A percentile compares a stretch with the other conserved stretches of the same genome.
Evolutionary conservation across 2,888 invertebrate species (phyloP).

Genomic region (Parnassius smintheus): DNA sequence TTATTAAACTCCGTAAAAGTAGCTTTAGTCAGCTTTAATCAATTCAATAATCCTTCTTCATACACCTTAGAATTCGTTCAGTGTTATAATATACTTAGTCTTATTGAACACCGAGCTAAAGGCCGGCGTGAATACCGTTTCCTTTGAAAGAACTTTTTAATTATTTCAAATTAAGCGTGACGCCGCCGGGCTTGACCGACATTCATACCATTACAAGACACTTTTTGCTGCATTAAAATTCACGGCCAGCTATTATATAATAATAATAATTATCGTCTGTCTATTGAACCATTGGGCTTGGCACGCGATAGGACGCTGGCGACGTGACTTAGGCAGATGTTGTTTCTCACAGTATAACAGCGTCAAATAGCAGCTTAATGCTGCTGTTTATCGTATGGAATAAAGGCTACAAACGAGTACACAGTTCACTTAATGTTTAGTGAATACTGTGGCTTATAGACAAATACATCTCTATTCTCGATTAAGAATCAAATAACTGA

Average conservation of each 20-base stretch:
- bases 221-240: slow-evolving; percentile 21
- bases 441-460: too few species aligned
- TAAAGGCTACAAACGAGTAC: too few species aligned
- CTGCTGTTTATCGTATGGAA: too few species aligned
- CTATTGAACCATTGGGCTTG: slow-evolving; percentile 5
- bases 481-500: too few species aligned
- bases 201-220: slow-evolving; percentile 16
- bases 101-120: neutral
- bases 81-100: too few species aligned
- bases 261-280: slow-evolving; percentile 13
- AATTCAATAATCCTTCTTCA: too few species aligned
- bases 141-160: slow-evolving; percentile 5
- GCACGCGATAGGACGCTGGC: slow-evolving; percentile 15
- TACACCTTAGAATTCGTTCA: too few species aligned
- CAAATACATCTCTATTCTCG: too few species aligned
- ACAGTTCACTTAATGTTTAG: too few species aligned
- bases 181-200: slow-evolving; percentile 18
- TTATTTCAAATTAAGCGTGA: slow-evolving; percentile 13
- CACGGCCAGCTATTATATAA: slow-evolving; percentile 22
- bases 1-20: too few species aligned
- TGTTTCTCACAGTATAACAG: neutral
- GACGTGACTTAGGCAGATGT: neutral
- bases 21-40: too few species aligned
- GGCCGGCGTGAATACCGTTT: neutral
- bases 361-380: too few species aligned